phyloP scores from a whole-genome alignment of 64 coral and sea anemone genomes.

The Stylophora pistillata region DNA sequence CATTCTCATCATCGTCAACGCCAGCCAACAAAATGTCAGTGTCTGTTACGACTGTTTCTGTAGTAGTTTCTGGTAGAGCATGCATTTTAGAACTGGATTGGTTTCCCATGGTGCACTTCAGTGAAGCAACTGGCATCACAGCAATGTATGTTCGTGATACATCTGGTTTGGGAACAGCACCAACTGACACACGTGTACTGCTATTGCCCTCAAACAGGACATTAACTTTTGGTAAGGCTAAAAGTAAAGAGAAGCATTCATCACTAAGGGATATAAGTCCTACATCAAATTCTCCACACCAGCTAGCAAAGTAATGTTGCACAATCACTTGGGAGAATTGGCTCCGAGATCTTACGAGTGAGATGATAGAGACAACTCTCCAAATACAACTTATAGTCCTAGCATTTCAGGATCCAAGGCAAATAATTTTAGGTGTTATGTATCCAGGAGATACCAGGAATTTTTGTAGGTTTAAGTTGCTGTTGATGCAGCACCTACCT shows the following conservation, averaged over 20 bases:
- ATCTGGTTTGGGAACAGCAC: constrained; percentile 68
- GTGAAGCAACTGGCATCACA: constrained; percentile 70
- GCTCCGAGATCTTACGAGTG: too few species aligned
- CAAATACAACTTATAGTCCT: too few species aligned
- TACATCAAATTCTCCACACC: too few species aligned
- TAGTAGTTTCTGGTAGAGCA: constrained; percentile 64
- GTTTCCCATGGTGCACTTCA: constrained; percentile 64
- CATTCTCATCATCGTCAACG: constrained; percentile 88
- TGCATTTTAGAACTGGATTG: constrained; percentile 41
- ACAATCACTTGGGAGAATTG: too few species aligned
- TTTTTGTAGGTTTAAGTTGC: not conserved
- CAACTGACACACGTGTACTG: constrained; percentile 59
- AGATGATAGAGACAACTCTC: too few species aligned
- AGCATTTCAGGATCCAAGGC: too few species aligned
- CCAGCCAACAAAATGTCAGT: constrained; percentile 91
- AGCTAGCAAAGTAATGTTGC: not conserved
- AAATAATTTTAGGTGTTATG: not conserved
- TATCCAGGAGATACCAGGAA: not conserved
- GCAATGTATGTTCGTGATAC: constrained; percentile 83
- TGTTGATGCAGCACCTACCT: constrained; percentile 20
- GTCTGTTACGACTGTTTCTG: constrained; percentile 86
- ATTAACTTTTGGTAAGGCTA: constrained; percentile 74
- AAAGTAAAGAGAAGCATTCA: not conserved
- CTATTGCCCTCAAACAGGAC: constrained; percentile 47
- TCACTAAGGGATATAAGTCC: too few species aligned